These are phyloP conservation scores for Drosophila atripex DNA, from an alignment of 2,888 invertebrate species.

Conservation along the genomic window DNA sequence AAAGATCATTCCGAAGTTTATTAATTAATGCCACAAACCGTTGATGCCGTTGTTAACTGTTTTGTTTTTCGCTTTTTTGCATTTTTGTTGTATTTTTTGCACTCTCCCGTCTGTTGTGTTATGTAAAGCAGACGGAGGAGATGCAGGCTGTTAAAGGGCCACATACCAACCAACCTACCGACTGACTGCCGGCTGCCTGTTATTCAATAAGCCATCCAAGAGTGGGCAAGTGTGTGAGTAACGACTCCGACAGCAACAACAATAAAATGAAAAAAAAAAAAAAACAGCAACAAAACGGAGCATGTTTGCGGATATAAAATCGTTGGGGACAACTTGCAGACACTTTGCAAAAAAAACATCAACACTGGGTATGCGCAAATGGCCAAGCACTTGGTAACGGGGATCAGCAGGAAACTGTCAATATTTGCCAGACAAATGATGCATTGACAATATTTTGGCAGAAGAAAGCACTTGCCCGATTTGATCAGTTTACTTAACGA, in stretches of 20 bases:
- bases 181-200: conserved; percentile 45
- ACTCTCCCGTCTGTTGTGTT: conserved; percentile 58
- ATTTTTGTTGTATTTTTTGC: conserved; percentile 29
- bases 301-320: conserved; percentile 67
- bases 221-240: conserved; percentile 32
- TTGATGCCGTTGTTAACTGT: conserved; percentile 59
- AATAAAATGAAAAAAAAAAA: conserved; percentile 21
- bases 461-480: neutral
- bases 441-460: neutral
- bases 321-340: conserved; percentile 25
- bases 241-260: conserved; percentile 24
- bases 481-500: neutral
- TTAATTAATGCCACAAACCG: conserved; percentile 71
- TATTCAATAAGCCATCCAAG: conserved; percentile 63
- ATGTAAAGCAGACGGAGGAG: conserved; percentile 57
- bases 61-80: conserved; percentile 22
- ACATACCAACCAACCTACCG: conserved; percentile 22
- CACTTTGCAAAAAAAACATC: conserved; percentile 1
- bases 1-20: conserved; percentile 13
- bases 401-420: conserved; percentile 21
- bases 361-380: conserved; percentile 1
- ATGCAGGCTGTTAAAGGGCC: conserved; percentile 63
- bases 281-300: conserved; percentile 39
- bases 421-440: conserved; percentile 11
- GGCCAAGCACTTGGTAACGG: conserved; percentile 4